These are phyloP conservation scores for Tuta absoluta DNA, from an alignment of 2,888 invertebrate genomes.

Conservation along the genomic window DNA sequence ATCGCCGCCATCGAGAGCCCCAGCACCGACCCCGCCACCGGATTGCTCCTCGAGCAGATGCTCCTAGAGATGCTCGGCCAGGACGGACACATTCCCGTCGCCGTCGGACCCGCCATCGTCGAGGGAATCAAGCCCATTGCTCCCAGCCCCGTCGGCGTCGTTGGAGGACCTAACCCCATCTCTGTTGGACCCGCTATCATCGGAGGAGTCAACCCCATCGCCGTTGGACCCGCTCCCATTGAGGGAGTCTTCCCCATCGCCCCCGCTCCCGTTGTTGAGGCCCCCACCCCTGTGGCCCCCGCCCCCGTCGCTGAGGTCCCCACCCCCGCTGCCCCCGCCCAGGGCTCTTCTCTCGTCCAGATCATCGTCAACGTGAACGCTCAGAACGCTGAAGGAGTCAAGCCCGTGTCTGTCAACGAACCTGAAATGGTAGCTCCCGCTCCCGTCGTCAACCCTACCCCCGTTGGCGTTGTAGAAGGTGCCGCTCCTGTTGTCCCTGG, in stretches of 20 bases:
- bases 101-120: slow-evolving; percentile 26
- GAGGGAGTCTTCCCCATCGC: slow-evolving; percentile 25
- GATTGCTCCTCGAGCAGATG: slow-evolving; percentile 37
- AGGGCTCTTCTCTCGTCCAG: slow-evolving; percentile 29
- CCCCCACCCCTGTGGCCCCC: not conserved
- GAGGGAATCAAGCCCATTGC: slow-evolving; percentile 27
- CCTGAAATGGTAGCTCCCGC: slow-evolving; percentile 5
- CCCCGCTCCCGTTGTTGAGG: slow-evolving; percentile 29
- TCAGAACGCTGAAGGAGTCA: slow-evolving; percentile 9
- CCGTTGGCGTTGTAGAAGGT: slow-evolving; percentile 8
- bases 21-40: slow-evolving; percentile 58
- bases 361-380: slow-evolving; percentile 31
- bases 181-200: slow-evolving; percentile 39
- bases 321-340: slow-evolving; percentile 22
- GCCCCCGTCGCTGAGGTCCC: slow-evolving; percentile 19
- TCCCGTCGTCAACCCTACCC: slow-evolving; percentile 7
- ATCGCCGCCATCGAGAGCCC: slow-evolving; percentile 59
- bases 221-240: slow-evolving; percentile 19
- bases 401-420: slow-evolving; percentile 22
- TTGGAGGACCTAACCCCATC: slow-evolving; percentile 26
- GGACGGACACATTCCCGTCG: slow-evolving; percentile 32
- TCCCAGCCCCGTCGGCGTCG: slow-evolving; percentile 33
- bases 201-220: slow-evolving; percentile 28
- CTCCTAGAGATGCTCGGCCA: slow-evolving; percentile 38
- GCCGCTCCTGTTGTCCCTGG: slow-evolving; percentile 2